Base-by-base conservation (phyloP, 2,797 vertebrate genomes). In the Eupleurogrammus muticus region DNA sequence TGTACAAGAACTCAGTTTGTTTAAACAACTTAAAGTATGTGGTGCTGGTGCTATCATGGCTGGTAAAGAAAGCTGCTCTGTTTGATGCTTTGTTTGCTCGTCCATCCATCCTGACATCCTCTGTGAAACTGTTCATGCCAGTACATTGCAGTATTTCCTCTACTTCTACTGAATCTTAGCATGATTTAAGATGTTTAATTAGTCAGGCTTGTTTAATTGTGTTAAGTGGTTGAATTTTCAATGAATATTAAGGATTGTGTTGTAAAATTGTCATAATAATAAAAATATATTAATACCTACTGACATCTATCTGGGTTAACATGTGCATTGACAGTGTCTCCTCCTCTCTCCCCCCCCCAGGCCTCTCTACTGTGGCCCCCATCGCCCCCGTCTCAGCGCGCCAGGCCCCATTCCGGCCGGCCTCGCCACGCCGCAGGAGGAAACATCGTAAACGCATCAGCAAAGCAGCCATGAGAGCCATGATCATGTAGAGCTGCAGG, bases 401-500 rank as follows among this genome's bases (percentile, higher is more conserved):
- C 1, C 81, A 40, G 52, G 36, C 73, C 1, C 84, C 87, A 0
- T 78, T 85, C 51, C 76, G 87, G 35, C 86, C 84, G 0, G 87
- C 87, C 8, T 83, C 70, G 0, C 79, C 84, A n/a, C 90, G 87
- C 2, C 91, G 91, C 66, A 87, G 89, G 70, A 92, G 89, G 70
- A 94, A 93, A 80, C 86, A 89, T 47, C 85, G 91, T 66, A 90
- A 85, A 53, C 91, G 92, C 74, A 92, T 94, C 77, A 94, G 92
- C 91, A 94, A 94, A 80, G 88, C 89, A 9, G 87, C 93, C 38
- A 90, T 94, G 75, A 90, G 94, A 73, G 92, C 92, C 35, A 92
- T 92, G 91, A 92, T 94, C 84, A 92, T 93, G 92, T 94, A 93
- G 90, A 75, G 70, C 61, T 71, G 74, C 73, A 82, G 89, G 85